phyloP scores from a whole-genome alignment of 1,140 invertebrate species.

The Papilio xuthus region DNA sequence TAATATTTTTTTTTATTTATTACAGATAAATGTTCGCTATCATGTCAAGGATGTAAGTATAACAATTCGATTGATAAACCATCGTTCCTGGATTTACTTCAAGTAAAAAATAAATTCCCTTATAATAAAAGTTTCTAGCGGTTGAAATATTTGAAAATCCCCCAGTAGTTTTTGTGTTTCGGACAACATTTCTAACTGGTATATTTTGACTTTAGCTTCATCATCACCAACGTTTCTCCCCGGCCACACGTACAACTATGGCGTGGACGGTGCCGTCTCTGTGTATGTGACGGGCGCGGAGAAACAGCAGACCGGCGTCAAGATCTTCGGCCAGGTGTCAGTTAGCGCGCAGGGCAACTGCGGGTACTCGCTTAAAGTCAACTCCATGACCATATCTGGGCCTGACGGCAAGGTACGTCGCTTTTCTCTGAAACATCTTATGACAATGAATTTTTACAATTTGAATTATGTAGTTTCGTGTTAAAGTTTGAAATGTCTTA shows the following conservation, averaged over 20 bases:
- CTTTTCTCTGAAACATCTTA: not conserved
- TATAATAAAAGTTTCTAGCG: not conserved
- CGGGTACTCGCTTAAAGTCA: slow-evolving; percentile 79
- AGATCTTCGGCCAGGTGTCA: slow-evolving; percentile 79
- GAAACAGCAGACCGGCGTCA: slow-evolving; percentile 80
- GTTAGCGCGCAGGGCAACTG: slow-evolving; percentile 80
- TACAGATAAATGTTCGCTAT: slow-evolving; percentile 74
- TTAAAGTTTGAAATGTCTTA: no score
- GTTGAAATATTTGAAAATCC: not conserved
- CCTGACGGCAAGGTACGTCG: slow-evolving; percentile 72
- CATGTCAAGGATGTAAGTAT: slow-evolving; percentile 75
- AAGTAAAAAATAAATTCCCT: no score
- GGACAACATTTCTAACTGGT: not conserved
- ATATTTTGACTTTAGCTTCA: slow-evolving; percentile 49
- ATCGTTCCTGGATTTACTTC: no score
- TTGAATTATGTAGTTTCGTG: no score
- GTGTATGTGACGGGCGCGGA: slow-evolving; percentile 70
- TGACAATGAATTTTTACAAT: no score
- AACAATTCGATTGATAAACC: not conserved
- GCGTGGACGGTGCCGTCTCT: slow-evolving; percentile 69
- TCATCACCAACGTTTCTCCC: slow-evolving; percentile 56
- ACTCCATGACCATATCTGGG: slow-evolving; percentile 76
- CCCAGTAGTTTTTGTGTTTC: not conserved
- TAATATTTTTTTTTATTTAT: slow-evolving; percentile 55
- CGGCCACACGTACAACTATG: slow-evolving; percentile 75